Percentiles rank a stretch among this genome's conserved stretches.
phyloP scores from a whole-genome alignment of 2,888 invertebrate species.

The Papilio demoleus region DNA sequence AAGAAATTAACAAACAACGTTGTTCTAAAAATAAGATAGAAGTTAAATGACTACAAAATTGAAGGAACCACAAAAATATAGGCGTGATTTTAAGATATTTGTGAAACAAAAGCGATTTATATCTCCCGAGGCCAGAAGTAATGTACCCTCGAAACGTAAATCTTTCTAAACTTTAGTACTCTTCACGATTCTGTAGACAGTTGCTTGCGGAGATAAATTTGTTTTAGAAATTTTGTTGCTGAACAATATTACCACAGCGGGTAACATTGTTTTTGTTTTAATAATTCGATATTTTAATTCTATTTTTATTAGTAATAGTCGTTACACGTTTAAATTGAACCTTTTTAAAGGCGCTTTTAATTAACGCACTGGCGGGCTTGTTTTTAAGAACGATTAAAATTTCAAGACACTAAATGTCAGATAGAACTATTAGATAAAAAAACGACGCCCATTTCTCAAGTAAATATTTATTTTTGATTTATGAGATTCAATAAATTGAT shows the following conservation, averaged over 20 bases:
- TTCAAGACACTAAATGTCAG: too few species aligned
- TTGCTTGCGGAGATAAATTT: slow-evolving; percentile 29
- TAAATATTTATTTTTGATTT: too few species aligned
- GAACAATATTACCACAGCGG: slow-evolving; percentile 9
- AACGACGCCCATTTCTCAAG: too few species aligned
- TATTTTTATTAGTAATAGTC: background rate
- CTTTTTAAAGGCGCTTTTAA: too few species aligned
- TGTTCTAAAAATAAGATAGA: background rate
- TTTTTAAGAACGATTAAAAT: too few species aligned
- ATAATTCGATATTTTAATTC: slow-evolving; percentile 9
- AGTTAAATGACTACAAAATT: background rate
- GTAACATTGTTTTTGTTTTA: slow-evolving; percentile 5
- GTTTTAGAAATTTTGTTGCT: slow-evolving; percentile 13
- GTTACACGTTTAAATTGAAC: too few species aligned
- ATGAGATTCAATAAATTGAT: background rate
- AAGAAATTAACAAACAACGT: too few species aligned
- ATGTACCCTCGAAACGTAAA: slow-evolving; percentile 22
- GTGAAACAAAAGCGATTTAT: slow-evolving; percentile 26
- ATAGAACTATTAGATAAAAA: too few species aligned
- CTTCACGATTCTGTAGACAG: slow-evolving; percentile 26
- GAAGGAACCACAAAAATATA: background rate
- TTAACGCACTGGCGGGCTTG: too few species aligned
- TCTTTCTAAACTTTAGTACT: slow-evolving; percentile 31
- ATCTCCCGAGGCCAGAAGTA: slow-evolving; percentile 19
- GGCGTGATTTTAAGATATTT: slow-evolving; percentile 18